Base-by-base conservation (phyloP, 2,888 invertebrate genomes). In the Germaria angustata region DNA sequence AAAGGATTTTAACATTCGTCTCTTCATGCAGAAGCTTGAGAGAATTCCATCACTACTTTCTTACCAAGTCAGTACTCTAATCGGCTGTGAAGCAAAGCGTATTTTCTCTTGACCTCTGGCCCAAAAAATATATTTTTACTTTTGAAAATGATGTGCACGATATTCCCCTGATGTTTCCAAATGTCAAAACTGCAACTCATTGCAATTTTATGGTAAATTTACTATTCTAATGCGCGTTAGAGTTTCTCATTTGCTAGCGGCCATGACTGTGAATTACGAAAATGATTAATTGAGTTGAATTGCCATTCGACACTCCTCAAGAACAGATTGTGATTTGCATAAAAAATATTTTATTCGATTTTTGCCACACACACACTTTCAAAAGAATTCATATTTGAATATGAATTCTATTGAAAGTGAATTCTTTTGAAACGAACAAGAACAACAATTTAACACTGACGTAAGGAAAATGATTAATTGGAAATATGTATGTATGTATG, bases 1-100 rank as follows among this genome's bases (percentile, higher is more conserved):
- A 76, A 76, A 66, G 65, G 71, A 76, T 76, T 80, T 73, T 44
- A 46, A 36, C 46, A 32, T 39, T 36, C 2, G 34, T 36, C 28
- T 61, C 22, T 28, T 24, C 15, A 9, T 15, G 39, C 49, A 71
- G 36, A 63, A 34, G 1, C n/a, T 32, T 22, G 5, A 39, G 28
- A 13, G 24, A 41, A 9, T 69, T 53, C 13, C 2, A 20, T 17
- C 20, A n/a, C 6, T 9, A 1, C 0, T 17, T 11, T 34, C 11
- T 22, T 1, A 7, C 2, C 36, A 39, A 3, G n/a, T n/a, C 4
- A 4, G 41, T 41, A 41, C 6, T 41, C 2, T 6, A 41, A 41
- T 41, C 13, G 2, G 7, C 15, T 15, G 5, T 15, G 15, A 7
- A 41, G 6, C 7, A 15, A 41, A 41, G 1, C 13, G n/a, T 39